These are phyloP conservation scores for Apodemus speciosus DNA, from an alignment of 2,113 vertebrate species.

Conservation along the genomic window DNA sequence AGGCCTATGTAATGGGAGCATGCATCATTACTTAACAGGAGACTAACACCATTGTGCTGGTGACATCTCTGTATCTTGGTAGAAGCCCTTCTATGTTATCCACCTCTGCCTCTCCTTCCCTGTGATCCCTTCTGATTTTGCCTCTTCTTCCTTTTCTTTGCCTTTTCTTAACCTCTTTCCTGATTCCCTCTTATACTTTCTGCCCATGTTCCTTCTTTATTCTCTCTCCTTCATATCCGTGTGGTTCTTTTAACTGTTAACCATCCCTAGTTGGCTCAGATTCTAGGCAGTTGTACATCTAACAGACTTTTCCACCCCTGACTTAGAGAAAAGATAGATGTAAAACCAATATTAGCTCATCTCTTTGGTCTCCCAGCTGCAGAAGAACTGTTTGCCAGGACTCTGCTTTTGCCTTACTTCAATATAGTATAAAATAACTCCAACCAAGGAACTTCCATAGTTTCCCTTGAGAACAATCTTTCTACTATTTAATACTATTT, in stretches of 20 bases:
- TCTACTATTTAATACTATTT: slow-evolving; percentile 30
- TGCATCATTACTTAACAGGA: slow-evolving; percentile 32
- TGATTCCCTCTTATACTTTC: neutral
- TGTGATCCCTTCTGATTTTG: slow-evolving; percentile 34
- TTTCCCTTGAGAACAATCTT: slow-evolving; percentile 33
- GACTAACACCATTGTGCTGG: neutral
- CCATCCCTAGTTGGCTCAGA: slow-evolving; percentile 44
- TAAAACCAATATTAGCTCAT: slow-evolving; percentile 59
- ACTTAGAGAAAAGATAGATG: slow-evolving; percentile 27
- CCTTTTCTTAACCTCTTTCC: slow-evolving; percentile 34
- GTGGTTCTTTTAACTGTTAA: slow-evolving; percentile 50
- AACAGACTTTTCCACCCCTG: slow-evolving; percentile 8
- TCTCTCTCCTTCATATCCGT: neutral
- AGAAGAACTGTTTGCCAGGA: slow-evolving; percentile 19
- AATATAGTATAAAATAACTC: slow-evolving; percentile 51
- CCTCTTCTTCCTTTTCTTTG: neutral
- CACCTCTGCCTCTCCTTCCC: neutral
- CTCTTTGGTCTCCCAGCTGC: neutral
- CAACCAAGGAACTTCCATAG: slow-evolving; percentile 29
- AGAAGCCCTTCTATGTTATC: slow-evolving; percentile 19
- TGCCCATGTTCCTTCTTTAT: neutral
- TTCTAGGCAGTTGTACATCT: slow-evolving; percentile 20
- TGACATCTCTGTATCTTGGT: neutral
- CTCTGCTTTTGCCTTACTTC: slow-evolving; percentile 53
- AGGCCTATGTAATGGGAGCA: neutral